Evolutionary conservation across 2,888 invertebrate genomes (phyloP), one percentile per base, ranked within the genome.

Genomic region (Andricus quercusramuli): DNA sequence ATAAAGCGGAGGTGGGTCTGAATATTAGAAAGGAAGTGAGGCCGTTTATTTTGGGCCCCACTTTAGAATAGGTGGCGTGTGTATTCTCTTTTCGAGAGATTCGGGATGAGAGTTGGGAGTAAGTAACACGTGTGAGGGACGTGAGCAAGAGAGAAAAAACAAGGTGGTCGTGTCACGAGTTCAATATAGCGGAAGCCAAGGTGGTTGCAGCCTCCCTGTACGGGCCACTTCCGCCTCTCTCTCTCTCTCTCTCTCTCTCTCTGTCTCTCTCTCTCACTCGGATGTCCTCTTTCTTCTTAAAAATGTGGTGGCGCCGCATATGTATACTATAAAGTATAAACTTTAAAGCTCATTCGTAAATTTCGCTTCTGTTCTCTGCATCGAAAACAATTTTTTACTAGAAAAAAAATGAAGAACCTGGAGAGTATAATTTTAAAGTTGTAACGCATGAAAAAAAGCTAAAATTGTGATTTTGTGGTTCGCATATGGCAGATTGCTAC

Each of bases 151-250:
- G 84, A 84, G 85, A 87, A 88, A 89, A 88, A 87, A 89, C 87
- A 90, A 90, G 90, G 89, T 90, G 90, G 89, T 89, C 88, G 88
- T 86, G 86, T 88, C 83, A 79, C 86, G 81, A 78, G 82, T 88
- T 91, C 88, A 90, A 91, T 91, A 89, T 90, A 90, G 90, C 92
- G 92, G 92, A 92, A 92, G 92, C 91, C 90, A 92, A 89, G 92
- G 91, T 92, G 91, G 92, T 91, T 91, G 90, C 89, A 91, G 90
- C 90, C 90, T 90, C 90, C 90, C 88, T 85, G 86, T 88, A 89
- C 86, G 89, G 89, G 88, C 91, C 90, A 89, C 91, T 92, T 92
- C 92, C 92, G 91, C 89, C 89, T 88, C 88, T 87, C 85, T 83
- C 81, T 77, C 80, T 77, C 66, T 66, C 29, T 79, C 82, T 79